phyloP scores from a whole-genome alignment of 2,113 vertebrate species.

The Notothenia coriiceps region DNA sequence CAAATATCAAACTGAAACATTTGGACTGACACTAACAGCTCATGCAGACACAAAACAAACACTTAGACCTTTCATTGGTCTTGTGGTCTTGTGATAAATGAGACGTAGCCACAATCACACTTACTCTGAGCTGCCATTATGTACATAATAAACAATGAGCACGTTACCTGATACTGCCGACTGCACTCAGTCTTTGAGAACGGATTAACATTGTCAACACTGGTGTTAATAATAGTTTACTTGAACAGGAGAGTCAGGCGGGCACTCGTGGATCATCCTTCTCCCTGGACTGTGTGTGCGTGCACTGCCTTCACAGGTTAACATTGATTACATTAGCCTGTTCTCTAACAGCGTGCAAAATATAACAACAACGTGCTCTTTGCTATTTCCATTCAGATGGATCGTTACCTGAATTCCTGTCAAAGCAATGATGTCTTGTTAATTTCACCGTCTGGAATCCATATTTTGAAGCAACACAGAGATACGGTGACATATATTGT shows the following conservation, averaged over 20 bases:
- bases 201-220: conserved; percentile 43
- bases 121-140: background rate
- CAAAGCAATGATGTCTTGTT: background rate
- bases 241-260: conserved; percentile 29
- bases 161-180: conserved; percentile 21
- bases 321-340: background rate
- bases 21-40: too few relatives aligned
- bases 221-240: conserved; percentile 43
- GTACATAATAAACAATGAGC: conserved; percentile 1
- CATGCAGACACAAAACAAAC: background rate
- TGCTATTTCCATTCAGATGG: background rate
- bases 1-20: too few relatives aligned
- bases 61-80: background rate
- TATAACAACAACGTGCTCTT: background rate
- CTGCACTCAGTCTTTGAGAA: conserved; percentile 10
- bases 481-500: background rate
- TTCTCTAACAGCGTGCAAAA: background rate
- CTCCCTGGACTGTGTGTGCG: background rate
- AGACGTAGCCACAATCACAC: conserved; percentile 2
- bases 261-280: conserved; percentile 10
- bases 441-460: background rate
- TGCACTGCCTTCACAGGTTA: background rate
- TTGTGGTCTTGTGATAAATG: conserved; percentile 23
- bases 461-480: background rate
- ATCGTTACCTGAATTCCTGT: background rate